These are phyloP conservation scores for Murina feae DNA, from an alignment of 2,113 vertebrate genomes.

Conservation along the genomic window DNA sequence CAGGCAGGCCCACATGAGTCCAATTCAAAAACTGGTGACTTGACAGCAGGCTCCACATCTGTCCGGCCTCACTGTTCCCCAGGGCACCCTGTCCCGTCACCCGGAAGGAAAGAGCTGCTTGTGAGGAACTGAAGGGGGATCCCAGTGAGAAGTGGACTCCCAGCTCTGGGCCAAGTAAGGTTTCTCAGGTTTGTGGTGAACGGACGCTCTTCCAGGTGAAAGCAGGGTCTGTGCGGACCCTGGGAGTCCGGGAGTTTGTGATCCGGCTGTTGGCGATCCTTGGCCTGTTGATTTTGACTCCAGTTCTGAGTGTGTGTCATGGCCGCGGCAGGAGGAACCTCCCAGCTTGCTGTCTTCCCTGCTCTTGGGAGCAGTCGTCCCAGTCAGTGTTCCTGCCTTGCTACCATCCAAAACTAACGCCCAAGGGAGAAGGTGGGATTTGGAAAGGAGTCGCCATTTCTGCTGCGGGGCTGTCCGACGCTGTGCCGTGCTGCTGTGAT, in stretches of 20 bases:
- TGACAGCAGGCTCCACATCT: neutral
- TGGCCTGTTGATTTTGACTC: neutral
- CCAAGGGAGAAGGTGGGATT: neutral
- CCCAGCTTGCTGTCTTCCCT: neutral
- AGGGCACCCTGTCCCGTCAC: neutral
- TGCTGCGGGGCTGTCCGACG: neutral
- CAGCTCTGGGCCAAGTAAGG: neutral
- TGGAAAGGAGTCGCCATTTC: neutral
- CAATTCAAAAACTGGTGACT: neutral
- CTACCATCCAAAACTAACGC: fast-evolving
- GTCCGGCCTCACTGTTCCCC: neutral
- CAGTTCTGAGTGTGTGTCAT: neutral
- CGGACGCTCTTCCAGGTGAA: neutral
- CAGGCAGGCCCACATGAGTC: no score
- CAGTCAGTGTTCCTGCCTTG: neutral
- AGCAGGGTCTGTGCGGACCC: neutral
- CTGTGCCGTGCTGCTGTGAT: neutral
- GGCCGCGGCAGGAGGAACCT: neutral
- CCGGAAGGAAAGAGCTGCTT: neutral
- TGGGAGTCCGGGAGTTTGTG: neutral
- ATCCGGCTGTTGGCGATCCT: fast-evolving
- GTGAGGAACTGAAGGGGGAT: neutral
- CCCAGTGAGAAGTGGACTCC: neutral
- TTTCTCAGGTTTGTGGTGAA: neutral
- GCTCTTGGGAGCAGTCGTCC: fast-evolving